A percentile compares a stretch with the other conserved stretches of the same genome.
phyloP scores from a whole-genome alignment of 2,888 invertebrate genomes.

The Gymnosoma rotundatum region DNA sequence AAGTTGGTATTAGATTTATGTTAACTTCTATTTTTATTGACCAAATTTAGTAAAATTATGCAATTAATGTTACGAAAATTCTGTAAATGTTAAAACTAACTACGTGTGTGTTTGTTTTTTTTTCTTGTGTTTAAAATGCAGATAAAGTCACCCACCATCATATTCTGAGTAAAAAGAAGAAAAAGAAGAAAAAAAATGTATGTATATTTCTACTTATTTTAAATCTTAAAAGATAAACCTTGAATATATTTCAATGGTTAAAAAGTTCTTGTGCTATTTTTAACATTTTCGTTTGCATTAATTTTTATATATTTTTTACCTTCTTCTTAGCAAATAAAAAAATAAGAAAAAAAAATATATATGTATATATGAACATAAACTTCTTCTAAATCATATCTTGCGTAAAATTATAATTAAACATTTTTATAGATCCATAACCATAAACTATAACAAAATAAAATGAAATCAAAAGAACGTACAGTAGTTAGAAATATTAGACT shows the following conservation, averaged over 20 bases:
- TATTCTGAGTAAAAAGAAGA: constrained; percentile 29
- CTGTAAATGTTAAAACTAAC: constrained; percentile 39
- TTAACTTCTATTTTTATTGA: constrained; percentile 38
- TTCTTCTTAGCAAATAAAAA: background rate
- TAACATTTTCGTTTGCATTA: background rate
- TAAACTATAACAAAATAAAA: constrained; percentile 23
- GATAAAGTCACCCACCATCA: constrained; percentile 64
- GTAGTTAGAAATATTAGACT: constrained; percentile 12
- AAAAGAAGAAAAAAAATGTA: background rate
- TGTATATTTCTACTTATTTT: constrained; percentile 5
- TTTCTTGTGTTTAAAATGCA: constrained; percentile 32
- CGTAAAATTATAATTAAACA: constrained; percentile 69
- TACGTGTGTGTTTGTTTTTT: background rate
- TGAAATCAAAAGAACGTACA: constrained; percentile 27
- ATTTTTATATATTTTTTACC: background rate
- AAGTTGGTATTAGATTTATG: constrained; percentile 8
- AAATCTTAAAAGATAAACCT: constrained; percentile 54
- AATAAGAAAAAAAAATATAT: constrained; percentile 1
- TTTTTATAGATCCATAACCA: constrained; percentile 48
- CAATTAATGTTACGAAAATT: constrained; percentile 58
- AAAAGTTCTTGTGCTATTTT: constrained; percentile 22
- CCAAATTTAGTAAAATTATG: constrained; percentile 67
- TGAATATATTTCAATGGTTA: constrained; percentile 45
- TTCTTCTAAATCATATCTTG: constrained; percentile 67
- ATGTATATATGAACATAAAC: constrained; percentile 16